Conservation (phyloP, 92 coral and sea anemone species). For the Paragorgia papillata region DNA sequence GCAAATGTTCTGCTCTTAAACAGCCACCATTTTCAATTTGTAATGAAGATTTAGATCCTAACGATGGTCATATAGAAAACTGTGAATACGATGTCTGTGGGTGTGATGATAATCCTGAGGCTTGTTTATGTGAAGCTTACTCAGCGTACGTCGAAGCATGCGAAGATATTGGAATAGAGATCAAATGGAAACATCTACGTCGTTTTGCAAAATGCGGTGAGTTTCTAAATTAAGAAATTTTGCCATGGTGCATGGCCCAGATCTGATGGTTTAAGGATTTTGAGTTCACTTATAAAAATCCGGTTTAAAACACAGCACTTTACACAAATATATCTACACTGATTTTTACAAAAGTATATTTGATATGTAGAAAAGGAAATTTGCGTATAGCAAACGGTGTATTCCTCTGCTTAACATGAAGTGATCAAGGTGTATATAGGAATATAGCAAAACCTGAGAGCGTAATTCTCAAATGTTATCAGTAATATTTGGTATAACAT, state of each 20-base stretch:
- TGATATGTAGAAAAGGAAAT: no score
- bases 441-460: no score
- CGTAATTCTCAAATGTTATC: no score
- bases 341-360: no score
- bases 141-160: constrained; percentile 17
- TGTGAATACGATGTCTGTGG: constrained; percentile 33
- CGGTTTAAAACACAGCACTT: background rate
- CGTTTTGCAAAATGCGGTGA: constrained; percentile 17
- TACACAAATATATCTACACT: no score
- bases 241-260: no score
- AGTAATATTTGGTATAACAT: no score
- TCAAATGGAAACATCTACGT: constrained; percentile 16
- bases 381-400: no score
- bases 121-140: constrained; percentile 22
- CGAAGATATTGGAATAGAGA: constrained; percentile 2
- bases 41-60: constrained; percentile 10
- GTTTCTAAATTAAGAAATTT: no score
- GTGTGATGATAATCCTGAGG: constrained; percentile 15
- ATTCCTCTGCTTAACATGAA: no score
- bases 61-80: constrained; percentile 15
- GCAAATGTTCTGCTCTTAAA: constrained; percentile 11
- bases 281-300: background rate
- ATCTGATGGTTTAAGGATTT: no score
- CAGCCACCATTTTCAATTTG: constrained; percentile 18
- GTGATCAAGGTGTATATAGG: no score